These are phyloP conservation scores for Ormyrus nitidulus DNA, from an alignment of 2,888 invertebrate genomes.

Conservation along the genomic window DNA sequence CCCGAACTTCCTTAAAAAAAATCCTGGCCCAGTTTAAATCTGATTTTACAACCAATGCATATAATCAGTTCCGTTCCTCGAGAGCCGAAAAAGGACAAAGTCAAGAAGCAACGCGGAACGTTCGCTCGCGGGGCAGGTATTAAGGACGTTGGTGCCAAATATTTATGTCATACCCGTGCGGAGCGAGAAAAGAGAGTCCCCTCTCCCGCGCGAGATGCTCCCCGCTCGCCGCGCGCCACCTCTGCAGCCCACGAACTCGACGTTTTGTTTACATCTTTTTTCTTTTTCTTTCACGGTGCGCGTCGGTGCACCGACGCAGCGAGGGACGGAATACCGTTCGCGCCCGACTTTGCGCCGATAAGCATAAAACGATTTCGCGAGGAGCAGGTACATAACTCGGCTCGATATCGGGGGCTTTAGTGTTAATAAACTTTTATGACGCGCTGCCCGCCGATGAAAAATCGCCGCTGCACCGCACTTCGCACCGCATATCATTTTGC, in stretches of 20 bases:
- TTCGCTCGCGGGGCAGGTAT: not conserved
- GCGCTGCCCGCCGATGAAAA: not conserved
- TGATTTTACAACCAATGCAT: too few relatives aligned
- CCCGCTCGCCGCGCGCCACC: too few relatives aligned
- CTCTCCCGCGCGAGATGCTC: too few relatives aligned
- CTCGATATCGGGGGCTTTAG: conserved; percentile 7
- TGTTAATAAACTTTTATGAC: conserved; percentile 28
- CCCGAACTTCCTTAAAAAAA: too few relatives aligned
- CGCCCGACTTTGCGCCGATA: conserved; percentile 4
- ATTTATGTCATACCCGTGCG: too few relatives aligned
- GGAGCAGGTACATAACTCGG: conserved; percentile 16
- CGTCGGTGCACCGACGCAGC: not conserved
- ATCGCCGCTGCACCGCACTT: not conserved
- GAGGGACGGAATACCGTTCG: not conserved
- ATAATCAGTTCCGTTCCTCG: too few relatives aligned
- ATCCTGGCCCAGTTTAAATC: too few relatives aligned
- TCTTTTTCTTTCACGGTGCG: not conserved
- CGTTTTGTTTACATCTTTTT: not conserved
- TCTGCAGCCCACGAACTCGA: too few relatives aligned
- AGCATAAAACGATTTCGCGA: conserved; percentile 22
- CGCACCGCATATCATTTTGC: conserved; percentile 11
- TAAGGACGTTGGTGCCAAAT: too few relatives aligned
- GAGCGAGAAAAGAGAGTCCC: too few relatives aligned
- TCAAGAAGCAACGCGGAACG: not conserved
- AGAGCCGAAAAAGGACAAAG: too few relatives aligned